phyloP scores from a whole-genome alignment of 2,113 vertebrate genomes.

The Halichoerus grypus region DNA sequence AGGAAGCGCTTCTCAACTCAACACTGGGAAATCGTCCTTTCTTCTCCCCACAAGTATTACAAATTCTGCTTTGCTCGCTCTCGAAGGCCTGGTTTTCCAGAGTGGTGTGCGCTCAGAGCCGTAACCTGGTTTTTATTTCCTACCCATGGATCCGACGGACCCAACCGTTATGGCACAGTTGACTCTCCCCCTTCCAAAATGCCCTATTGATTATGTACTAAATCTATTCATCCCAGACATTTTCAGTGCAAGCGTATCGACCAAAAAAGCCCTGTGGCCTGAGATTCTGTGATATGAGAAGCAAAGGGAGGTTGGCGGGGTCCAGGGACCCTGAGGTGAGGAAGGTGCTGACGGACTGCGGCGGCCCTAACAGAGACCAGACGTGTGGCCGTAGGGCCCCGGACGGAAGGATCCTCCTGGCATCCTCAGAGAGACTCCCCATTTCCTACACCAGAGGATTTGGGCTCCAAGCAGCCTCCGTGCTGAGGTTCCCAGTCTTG shows the following conservation, averaged over 20 bases:
- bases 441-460: background rate
- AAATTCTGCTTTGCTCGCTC: no score
- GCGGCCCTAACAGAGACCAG: background rate
- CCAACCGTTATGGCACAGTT: no score
- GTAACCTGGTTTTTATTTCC: background rate
- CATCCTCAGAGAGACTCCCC: background rate
- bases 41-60: fast-evolving
- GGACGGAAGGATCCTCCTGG: background rate
- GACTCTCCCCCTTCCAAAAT: background rate
- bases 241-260: background rate
- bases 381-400: background rate
- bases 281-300: background rate
- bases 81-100: background rate
- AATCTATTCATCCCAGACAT: background rate
- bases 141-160: background rate
- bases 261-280: fast-evolving
- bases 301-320: background rate
- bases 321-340: background rate
- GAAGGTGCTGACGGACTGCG: background rate
- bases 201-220: background rate
- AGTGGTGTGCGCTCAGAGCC: background rate
- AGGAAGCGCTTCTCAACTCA: background rate
- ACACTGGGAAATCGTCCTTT: background rate
- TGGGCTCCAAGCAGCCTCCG: background rate
- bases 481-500: background rate